These are phyloP conservation scores for Paracanthobrama guichenoti DNA, from an alignment of 2,113 vertebrate genomes.

Conservation along the genomic window DNA sequence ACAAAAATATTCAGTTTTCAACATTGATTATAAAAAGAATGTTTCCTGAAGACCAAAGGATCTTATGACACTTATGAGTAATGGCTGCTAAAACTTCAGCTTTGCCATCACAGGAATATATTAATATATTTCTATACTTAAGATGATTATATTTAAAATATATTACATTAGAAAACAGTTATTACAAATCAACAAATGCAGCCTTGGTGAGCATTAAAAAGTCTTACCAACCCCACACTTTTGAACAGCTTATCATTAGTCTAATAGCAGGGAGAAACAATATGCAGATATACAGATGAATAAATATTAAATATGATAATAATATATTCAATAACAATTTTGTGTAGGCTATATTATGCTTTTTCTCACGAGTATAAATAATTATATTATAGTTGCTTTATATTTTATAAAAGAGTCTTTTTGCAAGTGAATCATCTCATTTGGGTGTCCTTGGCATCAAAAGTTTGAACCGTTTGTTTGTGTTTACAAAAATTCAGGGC, in stretches of 20 bases:
- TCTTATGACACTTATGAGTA: neutral
- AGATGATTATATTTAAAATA: neutral
- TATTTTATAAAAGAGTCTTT: neutral
- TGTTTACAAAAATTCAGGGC: slow-evolving; percentile 8
- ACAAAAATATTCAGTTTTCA: neutral
- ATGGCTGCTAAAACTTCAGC: too few relatives aligned
- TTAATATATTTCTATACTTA: neutral
- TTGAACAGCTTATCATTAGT: neutral
- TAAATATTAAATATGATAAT: neutral
- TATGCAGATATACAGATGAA: neutral
- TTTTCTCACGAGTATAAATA: neutral
- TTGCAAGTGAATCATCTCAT: neutral
- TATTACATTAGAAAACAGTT: neutral
- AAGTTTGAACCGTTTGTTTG: neutral
- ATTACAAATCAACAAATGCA: neutral
- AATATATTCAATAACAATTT: too few relatives aligned
- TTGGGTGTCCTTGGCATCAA: neutral
- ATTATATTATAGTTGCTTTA: neutral
- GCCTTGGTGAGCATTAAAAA: neutral
- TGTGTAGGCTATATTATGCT: too few relatives aligned
- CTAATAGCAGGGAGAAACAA: neutral
- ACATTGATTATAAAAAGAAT: neutral
- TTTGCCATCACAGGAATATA: too few relatives aligned
- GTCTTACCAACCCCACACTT: neutral
- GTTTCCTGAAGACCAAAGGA: neutral